Evolutionary conservation across 2,113 vertebrate genomes (phyloP), one percentile per base, ranked within the genome.

Genomic region (Cichladusa arquata): DNA sequence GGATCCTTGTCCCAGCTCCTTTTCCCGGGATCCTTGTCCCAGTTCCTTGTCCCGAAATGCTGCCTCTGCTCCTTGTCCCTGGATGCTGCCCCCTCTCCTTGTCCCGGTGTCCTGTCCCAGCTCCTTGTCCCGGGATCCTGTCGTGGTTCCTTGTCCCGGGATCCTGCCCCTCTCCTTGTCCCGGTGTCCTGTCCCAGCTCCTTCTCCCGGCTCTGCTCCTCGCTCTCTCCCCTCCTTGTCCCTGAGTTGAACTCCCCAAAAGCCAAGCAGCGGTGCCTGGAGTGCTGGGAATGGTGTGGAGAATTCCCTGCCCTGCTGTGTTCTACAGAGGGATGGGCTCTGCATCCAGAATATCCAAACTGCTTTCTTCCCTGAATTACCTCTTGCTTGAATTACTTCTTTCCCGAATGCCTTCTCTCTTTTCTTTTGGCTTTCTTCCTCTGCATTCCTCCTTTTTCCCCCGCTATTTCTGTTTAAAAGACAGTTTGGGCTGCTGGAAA

Each of bases 341-440:
- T 2, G 14, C 0, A 2, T 2, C 66, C 74, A 11, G 4, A 0
- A 10, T 1, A 3, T 2, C 72, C 84, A 26, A 20, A 33, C 26
- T 38, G n/a, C n/a, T n/a, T 38, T 40, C 70, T 42, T 14, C 23
- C 23, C 23, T 48, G 47, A 48, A 48, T 47, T 48, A 7, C 40
- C 14, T 51, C 25, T 51, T 16, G 5, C 25, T 25, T 26, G 48
- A 25, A 26, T 26, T 50, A 14, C 8, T 26, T 50, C 24, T 26
- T 26, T 24, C 47, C 47, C 23, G 13, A 50, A 50, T 26, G 50
- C 50, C 4, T 38, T 36, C 73, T 38, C 56, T 33, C 1, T 19
- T 36, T 3, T 7, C 33, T 40, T 73, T 34, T 64, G 50, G 38
- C 62, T 90, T 19, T 51, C 24, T 19, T 20, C 74, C 23, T 13